Conservation (phyloP, 2,888 invertebrate genomes). For the Pristionchus exspectatus region DNA sequence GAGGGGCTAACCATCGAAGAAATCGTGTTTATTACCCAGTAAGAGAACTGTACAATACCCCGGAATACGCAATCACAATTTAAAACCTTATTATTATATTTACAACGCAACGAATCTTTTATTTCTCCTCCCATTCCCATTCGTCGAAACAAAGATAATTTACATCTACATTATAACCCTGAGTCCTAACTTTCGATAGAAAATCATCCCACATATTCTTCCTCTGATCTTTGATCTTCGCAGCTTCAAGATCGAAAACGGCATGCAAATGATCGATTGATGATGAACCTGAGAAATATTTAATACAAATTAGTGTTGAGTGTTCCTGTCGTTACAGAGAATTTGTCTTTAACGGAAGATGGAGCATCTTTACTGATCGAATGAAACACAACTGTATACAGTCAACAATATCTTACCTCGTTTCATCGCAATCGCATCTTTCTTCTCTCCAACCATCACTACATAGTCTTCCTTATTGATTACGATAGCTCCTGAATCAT, state of each 20-base stretch:
- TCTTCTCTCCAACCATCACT: background rate
- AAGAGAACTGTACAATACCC: slow-evolving; percentile 31
- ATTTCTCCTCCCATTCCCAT: slow-evolving; percentile 58
- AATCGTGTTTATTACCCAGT: slow-evolving; percentile 24
- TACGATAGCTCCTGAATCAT: background rate
- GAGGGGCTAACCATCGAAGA: slow-evolving; percentile 1
- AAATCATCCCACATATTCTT: slow-evolving; percentile 42
- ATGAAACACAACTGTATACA: background rate
- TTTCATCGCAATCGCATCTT: slow-evolving; percentile 40
- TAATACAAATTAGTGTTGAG: background rate
- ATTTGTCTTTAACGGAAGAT: background rate
- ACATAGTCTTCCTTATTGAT: slow-evolving; percentile 20
- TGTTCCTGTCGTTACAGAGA: background rate
- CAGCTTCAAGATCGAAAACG: slow-evolving; percentile 44
- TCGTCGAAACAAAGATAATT: slow-evolving; percentile 60
- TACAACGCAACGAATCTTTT: background rate
- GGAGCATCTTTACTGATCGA: background rate
- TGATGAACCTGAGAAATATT: slow-evolving; percentile 29
- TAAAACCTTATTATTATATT: background rate
- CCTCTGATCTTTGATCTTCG: slow-evolving; percentile 29
- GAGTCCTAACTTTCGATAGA: background rate
- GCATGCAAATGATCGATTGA: slow-evolving; percentile 45
- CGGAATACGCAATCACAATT: background rate
- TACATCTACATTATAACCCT: slow-evolving; percentile 55
- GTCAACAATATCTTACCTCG: background rate